Conservation (phyloP, 2,113 vertebrate genomes). For the Chascanopsetta lugubris region DNA sequence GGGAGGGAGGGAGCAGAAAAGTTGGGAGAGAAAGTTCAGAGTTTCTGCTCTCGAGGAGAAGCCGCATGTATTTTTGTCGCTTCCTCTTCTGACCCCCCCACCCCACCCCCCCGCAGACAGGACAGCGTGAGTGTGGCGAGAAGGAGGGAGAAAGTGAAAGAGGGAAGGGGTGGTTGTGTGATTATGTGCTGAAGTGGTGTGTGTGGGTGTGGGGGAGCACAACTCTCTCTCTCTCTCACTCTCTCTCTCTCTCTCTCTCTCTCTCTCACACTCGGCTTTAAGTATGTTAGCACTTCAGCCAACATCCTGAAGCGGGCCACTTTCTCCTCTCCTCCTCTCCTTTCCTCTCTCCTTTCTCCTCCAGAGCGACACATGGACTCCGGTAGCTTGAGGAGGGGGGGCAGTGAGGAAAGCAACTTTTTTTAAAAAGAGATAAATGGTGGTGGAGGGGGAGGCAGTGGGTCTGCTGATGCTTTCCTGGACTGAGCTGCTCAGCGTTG, state of each 20-base stretch:
- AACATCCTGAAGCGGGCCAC: slow-evolving; percentile 66
- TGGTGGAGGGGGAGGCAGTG: too few species aligned
- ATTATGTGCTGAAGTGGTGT: slow-evolving; percentile 66
- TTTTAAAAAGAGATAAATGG: slow-evolving; percentile 62
- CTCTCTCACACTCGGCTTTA: slow-evolving; percentile 42
- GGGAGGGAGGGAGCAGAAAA: slow-evolving; percentile 36
- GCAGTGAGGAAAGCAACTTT: slow-evolving; percentile 56
- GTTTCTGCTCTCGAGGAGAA: slow-evolving; percentile 37
- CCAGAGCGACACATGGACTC: slow-evolving; percentile 50
- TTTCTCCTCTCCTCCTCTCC: too few species aligned
- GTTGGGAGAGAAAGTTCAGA: slow-evolving; percentile 52
- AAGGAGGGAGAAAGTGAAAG: slow-evolving; percentile 53
- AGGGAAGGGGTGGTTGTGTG: slow-evolving; percentile 65
- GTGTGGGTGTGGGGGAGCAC: slow-evolving; percentile 36
- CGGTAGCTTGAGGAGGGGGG: slow-evolving; percentile 47
- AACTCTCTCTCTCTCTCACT: slow-evolving; percentile 24
- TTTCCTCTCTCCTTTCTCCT: slow-evolving; percentile 44
- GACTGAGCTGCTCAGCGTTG: slow-evolving; percentile 55
- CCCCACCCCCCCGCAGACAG: slow-evolving; percentile 57
- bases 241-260: slow-evolving; percentile 29
- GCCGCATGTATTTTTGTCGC: slow-evolving; percentile 45
- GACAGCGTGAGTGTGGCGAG: slow-evolving; percentile 48
- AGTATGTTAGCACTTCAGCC: slow-evolving; percentile 67
- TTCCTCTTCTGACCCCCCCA: slow-evolving; percentile 65
- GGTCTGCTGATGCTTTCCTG: slow-evolving; percentile 66